phyloP scores from a whole-genome alignment of 2,113 vertebrate species.

The Astur gentilis region DNA sequence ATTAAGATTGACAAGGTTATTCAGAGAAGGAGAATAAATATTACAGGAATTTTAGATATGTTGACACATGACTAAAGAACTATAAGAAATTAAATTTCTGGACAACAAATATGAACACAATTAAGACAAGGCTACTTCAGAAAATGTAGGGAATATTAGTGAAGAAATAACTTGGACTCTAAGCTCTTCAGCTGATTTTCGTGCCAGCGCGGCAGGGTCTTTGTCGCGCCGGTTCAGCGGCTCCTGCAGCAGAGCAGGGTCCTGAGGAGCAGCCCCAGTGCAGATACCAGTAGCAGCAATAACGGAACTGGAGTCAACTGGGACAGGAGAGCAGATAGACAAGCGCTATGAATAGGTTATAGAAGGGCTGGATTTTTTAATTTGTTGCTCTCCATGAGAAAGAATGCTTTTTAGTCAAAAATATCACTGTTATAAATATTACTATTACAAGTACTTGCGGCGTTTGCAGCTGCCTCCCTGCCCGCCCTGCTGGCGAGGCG shows the following conservation, averaged over 20 bases:
- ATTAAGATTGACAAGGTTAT: constrained; percentile 48
- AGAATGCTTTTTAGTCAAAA: neutral
- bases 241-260: neutral
- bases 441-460: rapidly evolving
- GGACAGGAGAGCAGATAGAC: neutral
- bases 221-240: rapidly evolving
- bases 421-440: rapidly evolving
- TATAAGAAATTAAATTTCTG: constrained; percentile 7
- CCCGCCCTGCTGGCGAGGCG: neutral
- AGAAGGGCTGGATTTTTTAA: neutral
- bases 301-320: neutral
- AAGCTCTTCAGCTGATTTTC: neutral
- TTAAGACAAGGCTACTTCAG: neutral
- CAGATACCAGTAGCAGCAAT: too few relatives aligned
- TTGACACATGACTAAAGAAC: neutral
- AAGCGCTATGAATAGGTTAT: neutral
- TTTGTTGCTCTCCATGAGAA: neutral
- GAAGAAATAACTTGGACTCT: neutral
- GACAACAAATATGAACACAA: neutral
- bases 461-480: neutral
- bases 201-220: neutral
- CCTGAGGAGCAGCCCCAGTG: neutral
- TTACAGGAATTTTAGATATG: neutral
- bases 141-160: rapidly evolving
- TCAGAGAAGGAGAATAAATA: neutral